Evolutionary conservation across 2,888 invertebrate species (phyloP).

Genomic region (Cantharis lateralis): DNA sequence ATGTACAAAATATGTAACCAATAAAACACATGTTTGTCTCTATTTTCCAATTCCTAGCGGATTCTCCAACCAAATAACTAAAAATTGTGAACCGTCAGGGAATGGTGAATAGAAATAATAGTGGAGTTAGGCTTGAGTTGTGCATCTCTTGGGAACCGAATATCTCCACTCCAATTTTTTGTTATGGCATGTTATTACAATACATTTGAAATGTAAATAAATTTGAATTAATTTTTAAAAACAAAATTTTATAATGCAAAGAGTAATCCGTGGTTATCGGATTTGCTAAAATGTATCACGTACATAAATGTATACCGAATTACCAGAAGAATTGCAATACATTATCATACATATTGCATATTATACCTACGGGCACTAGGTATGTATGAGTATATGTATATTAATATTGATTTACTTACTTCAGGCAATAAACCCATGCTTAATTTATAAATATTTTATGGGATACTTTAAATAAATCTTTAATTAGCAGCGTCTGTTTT

Average conservation of each 20-base stretch:
- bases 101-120: conserved; percentile 31
- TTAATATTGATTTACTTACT: neutral
- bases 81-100: conserved; percentile 31
- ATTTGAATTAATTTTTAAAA: neutral
- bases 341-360: neutral
- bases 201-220: neutral
- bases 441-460: neutral
- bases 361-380: neutral
- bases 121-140: conserved; percentile 28
- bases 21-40: conserved; percentile 28
- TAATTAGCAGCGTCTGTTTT: neutral
- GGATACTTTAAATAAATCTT: neutral
- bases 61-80: conserved; percentile 20
- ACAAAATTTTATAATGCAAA: neutral
- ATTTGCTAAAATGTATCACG: neutral
- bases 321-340: neutral
- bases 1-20: neutral
- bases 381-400: neutral
- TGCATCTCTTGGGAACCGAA: conserved; percentile 22
- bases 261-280: neutral
- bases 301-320: neutral
- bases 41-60: conserved; percentile 12
- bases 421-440: neutral
- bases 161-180: conserved; percentile 10
- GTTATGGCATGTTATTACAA: conserved; percentile 6